These are phyloP conservation scores for Sericinus montela DNA, from an alignment of 2,888 invertebrate genomes.

Conservation along the genomic window DNA sequence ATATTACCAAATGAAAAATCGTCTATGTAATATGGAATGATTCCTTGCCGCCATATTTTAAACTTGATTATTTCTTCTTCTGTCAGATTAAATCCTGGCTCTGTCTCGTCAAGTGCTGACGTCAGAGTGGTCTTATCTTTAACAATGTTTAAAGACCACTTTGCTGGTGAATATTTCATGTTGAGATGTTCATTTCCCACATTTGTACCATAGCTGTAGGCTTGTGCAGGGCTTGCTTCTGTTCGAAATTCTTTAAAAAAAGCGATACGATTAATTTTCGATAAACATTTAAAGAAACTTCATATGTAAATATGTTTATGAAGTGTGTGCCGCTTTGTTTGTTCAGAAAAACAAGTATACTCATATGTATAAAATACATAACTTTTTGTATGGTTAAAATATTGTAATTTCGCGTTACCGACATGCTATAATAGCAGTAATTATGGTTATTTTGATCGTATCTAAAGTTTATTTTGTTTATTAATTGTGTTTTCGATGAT, in stretches of 20 bases:
- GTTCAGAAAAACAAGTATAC: too few relatives aligned
- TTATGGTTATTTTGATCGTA: too few relatives aligned
- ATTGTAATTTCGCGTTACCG: too few relatives aligned
- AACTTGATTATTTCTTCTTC: conserved; percentile 43
- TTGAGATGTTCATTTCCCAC: neutral
- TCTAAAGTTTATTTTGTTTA: too few relatives aligned
- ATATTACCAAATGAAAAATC: conserved; percentile 50
- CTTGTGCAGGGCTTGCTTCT: neutral
- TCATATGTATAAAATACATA: too few relatives aligned
- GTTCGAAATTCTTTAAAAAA: conserved; percentile 1
- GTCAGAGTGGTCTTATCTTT: conserved; percentile 1
- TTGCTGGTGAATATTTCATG: neutral
- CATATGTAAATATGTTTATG: too few relatives aligned
- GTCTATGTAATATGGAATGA: conserved; percentile 60
- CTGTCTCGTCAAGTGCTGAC: conserved; percentile 16
- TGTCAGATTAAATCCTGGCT: conserved; percentile 42
- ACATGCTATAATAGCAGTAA: too few relatives aligned
- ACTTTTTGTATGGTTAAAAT: too few relatives aligned
- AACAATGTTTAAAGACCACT: conserved; percentile 2
- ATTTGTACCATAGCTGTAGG: neutral
- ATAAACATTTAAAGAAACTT: too few relatives aligned
- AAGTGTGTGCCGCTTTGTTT: too few relatives aligned
- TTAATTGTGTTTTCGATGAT: too few relatives aligned
- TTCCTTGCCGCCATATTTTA: conserved; percentile 55
- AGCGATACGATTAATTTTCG: too few relatives aligned